phyloP scores from a whole-genome alignment of 2,888 invertebrate genomes.

The Ochropleura leucogaster region DNA sequence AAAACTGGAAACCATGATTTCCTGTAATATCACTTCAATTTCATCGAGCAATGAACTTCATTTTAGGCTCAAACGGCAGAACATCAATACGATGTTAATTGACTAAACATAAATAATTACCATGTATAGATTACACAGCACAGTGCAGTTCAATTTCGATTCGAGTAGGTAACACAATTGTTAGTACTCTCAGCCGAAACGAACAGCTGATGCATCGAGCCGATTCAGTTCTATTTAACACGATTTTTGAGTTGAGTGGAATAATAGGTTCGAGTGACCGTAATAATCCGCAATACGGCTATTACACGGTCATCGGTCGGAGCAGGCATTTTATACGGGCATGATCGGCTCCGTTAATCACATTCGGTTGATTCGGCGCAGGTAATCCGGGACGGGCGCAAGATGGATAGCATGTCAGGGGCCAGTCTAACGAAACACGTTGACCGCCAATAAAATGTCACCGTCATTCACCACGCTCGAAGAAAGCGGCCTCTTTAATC shows the following conservation, averaged over 20 bases:
- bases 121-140: slow-evolving; percentile 24
- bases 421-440: slow-evolving; percentile 65
- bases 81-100: slow-evolving; percentile 35
- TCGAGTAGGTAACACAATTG: slow-evolving; percentile 34
- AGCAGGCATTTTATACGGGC: slow-evolving; percentile 73
- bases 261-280: slow-evolving; percentile 58
- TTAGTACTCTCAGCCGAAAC: slow-evolving; percentile 29
- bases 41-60: slow-evolving; percentile 17
- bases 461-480: slow-evolving; percentile 59
- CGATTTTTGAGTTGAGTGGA: slow-evolving; percentile 52
- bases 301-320: slow-evolving; percentile 65
- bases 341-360: slow-evolving; percentile 73
- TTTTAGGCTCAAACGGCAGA: slow-evolving; percentile 23
- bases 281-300: slow-evolving; percentile 64
- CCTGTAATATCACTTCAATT: slow-evolving; percentile 23
- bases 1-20: slow-evolving; percentile 25
- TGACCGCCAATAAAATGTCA: slow-evolving; percentile 65
- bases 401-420: slow-evolving; percentile 74
- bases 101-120: slow-evolving; percentile 44
- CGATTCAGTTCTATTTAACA: slow-evolving; percentile 51
- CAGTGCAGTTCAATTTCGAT: slow-evolving; percentile 33
- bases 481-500: slow-evolving; percentile 55
- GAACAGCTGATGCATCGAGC: slow-evolving; percentile 29
- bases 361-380: slow-evolving; percentile 73
- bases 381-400: slow-evolving; percentile 70